These are phyloP conservation scores for Lasius platythorax DNA, from an alignment of 2,888 invertebrate genomes.

Conservation along the genomic window DNA sequence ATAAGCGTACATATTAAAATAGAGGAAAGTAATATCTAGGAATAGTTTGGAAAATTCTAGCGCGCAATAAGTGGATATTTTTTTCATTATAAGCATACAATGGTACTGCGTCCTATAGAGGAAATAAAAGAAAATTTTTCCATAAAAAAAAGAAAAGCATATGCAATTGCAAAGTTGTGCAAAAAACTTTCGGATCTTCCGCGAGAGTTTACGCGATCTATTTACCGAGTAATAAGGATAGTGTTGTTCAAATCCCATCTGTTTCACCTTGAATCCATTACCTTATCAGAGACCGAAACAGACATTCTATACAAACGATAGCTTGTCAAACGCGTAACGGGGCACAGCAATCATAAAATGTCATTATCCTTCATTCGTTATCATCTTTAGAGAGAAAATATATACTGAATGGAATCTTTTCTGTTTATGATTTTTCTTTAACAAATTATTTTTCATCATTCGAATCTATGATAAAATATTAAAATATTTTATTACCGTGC, in stretches of 20 bases:
- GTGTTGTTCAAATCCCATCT: slow-evolving; percentile 18
- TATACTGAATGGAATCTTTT: neutral
- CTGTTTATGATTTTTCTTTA: neutral
- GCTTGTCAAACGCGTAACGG: slow-evolving; percentile 7
- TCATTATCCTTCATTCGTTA: neutral
- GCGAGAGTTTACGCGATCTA: neutral
- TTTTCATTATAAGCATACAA: neutral
- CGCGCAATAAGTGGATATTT: neutral
- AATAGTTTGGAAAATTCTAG: neutral
- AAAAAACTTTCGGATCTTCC: neutral
- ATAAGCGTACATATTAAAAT: slow-evolving; percentile 9
- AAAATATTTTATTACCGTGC: neutral
- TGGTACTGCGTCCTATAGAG: neutral
- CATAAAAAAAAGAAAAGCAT: neutral
- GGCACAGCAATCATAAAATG: neutral
- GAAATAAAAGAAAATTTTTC: too few species aligned
- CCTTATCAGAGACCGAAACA: slow-evolving; percentile 46
- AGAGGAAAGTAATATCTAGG: neutral
- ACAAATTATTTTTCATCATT: neutral
- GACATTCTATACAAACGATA: slow-evolving; percentile 16
- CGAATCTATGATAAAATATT: neutral
- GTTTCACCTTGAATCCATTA: slow-evolving; percentile 27
- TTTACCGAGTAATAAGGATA: slow-evolving; percentile 19
- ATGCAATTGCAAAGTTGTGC: neutral
- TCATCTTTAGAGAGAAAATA: neutral